A percentile compares a stretch with the other conserved stretches of the same genome.
Evolutionary conservation across 2,888 invertebrate genomes (phyloP).

Genomic region (Sturmia bella): DNA sequence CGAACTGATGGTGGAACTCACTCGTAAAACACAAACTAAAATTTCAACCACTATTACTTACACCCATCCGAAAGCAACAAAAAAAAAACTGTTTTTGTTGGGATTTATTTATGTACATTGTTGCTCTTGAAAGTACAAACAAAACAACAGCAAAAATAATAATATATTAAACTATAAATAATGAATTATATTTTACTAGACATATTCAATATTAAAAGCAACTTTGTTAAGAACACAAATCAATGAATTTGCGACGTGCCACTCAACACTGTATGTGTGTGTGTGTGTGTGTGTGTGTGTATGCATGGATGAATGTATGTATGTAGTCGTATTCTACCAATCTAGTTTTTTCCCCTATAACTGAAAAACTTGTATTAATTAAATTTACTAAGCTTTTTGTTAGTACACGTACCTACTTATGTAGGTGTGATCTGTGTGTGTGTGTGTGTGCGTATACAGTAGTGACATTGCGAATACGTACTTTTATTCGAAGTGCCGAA

Average conservation of each 20-base stretch:
- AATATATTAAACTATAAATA: slow-evolving; percentile 44
- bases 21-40: slow-evolving; percentile 36
- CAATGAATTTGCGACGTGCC: slow-evolving; percentile 3
- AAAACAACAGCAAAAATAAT: slow-evolving; percentile 27
- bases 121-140: slow-evolving; percentile 13
- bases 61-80: slow-evolving; percentile 5
- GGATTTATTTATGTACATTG: slow-evolving; percentile 27
- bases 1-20: slow-evolving; percentile 48
- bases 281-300: no score
- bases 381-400: no score
- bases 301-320: neutral
- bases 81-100: slow-evolving; percentile 13
- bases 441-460: no score
- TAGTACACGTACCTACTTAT: no score
- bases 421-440: no score
- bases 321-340: neutral
- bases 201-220: slow-evolving; percentile 36
- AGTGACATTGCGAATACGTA: no score
- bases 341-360: neutral
- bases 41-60: neutral
- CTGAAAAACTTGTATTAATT: no score
- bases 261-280: neutral
- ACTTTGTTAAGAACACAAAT: slow-evolving; percentile 25
- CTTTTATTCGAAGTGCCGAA: no score
- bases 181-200: slow-evolving; percentile 43